A percentile compares a stretch with the other conserved stretches of the same genome.
Conservation (phyloP, 2,888 invertebrate genomes). For the Lasioglossum calceatum region DNA sequence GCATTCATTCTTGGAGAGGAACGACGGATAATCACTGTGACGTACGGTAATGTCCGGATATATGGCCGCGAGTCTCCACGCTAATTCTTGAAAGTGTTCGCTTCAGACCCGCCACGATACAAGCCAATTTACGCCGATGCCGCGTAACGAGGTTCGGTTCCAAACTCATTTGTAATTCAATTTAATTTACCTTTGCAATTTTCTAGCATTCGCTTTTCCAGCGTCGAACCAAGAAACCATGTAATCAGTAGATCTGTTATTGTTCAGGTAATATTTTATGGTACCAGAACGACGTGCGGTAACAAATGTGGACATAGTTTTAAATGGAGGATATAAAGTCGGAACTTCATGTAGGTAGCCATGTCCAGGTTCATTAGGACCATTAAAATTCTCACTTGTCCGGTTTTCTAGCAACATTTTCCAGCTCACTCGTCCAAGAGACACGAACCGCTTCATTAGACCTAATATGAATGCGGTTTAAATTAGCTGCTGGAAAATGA, state of each 20-base stretch:
- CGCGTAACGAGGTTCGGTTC: too few species aligned
- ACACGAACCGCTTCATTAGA: background rate
- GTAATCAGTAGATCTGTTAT: background rate
- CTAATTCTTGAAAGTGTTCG: background rate
- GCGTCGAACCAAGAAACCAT: background rate
- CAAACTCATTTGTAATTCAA: background rate
- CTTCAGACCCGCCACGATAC: too few species aligned
- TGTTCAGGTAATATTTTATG: background rate
- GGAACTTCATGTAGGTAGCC: background rate
- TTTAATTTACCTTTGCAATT: background rate
- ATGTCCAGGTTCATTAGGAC: background rate
- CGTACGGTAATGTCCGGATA: background rate
- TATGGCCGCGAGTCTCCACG: background rate
- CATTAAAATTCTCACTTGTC: background rate
- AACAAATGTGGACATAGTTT: background rate
- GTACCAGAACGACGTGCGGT: background rate
- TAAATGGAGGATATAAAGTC: conserved; percentile 1
- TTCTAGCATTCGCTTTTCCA: too few species aligned
- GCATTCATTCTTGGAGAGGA: background rate
- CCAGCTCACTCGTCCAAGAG: background rate
- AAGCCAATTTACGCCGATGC: background rate
- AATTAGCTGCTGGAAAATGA: background rate
- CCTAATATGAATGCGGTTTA: conserved; percentile 1
- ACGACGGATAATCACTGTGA: background rate
- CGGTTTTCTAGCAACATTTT: background rate